Base-by-base conservation (phyloP, 2,113 vertebrate species). In the Dasyprocta punctata region DNA sequence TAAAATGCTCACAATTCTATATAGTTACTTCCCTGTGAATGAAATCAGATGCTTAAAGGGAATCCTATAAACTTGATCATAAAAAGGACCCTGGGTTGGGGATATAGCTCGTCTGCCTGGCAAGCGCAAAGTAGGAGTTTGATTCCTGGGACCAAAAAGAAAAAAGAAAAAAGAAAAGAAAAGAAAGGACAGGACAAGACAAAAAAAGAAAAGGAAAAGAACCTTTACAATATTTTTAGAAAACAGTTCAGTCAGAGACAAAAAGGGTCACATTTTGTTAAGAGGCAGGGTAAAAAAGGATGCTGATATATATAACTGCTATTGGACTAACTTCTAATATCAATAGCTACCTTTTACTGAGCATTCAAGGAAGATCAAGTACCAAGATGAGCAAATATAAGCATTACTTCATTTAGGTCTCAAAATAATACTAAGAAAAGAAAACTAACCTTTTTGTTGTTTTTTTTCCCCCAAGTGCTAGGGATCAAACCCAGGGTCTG, bases 21-120 rank as follows among this genome's bases (percentile, higher is more conserved):
- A n/a, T 36, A 96, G 94, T 54, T 54, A 89, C 20, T 38, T 95
- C 82, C 85, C 61, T 54, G 13, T 49, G n/a, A 80, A 91, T 58
- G 26, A 86, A 89, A 91, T n/a, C 6, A 88, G 77, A 61, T 91
- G 33, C 38, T 86, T 17, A 54, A 52, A 90, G 33, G 65, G 52
- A 33, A 36, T 44, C 58, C n/a, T 82, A 36, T 19, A 36, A 77
- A 38, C 77, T 58, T 86, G 63, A 49, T 86, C 47, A 92, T 80
- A 85, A 75, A 89, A 90, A 61, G n/a, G 3, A 28, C 4, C 19
- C 17, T 56, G 54, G 17, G 54, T 19, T 17, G 5, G 54, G 17
- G 17, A 56, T 56, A 56, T 16, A 56, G 54, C 54, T 56, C 54
- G 19, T 56, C 54, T 56, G 54, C 17, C 54, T 56, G 54, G 54